A percentile compares a stretch with the other conserved stretches of the same genome.
Evolutionary conservation across 2,113 vertebrate species (phyloP).

Genomic region (Conger conger): DNA sequence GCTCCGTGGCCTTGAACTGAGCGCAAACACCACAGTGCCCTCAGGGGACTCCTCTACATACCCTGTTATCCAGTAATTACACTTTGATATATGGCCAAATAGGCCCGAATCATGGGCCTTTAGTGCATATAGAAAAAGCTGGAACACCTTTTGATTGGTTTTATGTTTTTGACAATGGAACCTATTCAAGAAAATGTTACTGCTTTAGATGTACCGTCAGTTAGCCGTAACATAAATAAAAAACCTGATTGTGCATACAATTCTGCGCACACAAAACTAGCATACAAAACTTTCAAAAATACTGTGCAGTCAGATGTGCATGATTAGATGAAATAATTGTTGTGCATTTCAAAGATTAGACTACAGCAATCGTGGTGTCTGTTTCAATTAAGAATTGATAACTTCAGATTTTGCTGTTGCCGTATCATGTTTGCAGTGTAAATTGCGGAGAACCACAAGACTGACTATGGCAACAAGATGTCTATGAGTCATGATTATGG

Average conservation of each 20-base stretch:
- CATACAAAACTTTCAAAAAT: neutral
- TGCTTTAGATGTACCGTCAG: conserved; percentile 20
- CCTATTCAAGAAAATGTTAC: neutral
- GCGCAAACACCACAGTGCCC: neutral
- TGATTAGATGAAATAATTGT: conserved; percentile 57
- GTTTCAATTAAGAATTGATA: conserved; percentile 59
- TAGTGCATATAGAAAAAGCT: neutral
- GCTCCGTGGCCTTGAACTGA: neutral
- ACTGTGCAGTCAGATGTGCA: conserved; percentile 40
- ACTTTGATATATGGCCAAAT: neutral
- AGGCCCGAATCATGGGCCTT: neutral
- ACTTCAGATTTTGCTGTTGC: conserved; percentile 37
- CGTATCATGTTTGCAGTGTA: conserved; percentile 57
- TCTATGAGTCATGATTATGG: conserved; percentile 29
- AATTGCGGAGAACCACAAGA: conserved; percentile 41
- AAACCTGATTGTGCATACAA: conserved; percentile 49
- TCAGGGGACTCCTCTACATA: conserved; percentile 3
- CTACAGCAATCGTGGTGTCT: conserved; percentile 54
- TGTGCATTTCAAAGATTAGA: conserved; percentile 50
- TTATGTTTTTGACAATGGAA: neutral
- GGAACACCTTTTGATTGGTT: neutral
- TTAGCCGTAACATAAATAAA: conserved; percentile 53
- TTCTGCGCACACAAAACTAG: conserved; percentile 14
- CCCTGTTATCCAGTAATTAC: neutral
- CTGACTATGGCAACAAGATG: conserved; percentile 27